Base-by-base conservation (phyloP, 2,797 vertebrate species). In the Philypnodon macrostomus region DNA sequence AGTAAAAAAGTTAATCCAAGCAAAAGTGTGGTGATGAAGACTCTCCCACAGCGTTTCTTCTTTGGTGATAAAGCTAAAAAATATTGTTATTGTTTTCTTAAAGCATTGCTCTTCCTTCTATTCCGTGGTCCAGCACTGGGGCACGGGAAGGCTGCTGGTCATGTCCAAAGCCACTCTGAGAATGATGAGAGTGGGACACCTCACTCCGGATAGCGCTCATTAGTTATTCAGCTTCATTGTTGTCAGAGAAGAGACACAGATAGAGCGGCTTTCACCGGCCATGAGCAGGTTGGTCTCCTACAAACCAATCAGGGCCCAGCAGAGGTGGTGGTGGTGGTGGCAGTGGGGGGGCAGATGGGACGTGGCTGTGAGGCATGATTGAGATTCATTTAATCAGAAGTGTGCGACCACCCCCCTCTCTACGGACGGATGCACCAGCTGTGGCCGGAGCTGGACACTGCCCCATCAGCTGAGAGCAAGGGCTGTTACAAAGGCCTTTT, bases 141-240 rank as follows among this genome's bases (percentile, higher is more conserved):
- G 41, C 66, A 58, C 11, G 30, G 10, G 52, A 27, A 54, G 63
- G 62, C 68, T 78, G 61, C 81, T 74, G 80, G 64, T 87, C 84
- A 75, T 39, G 65, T 81, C 68, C 78, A 78, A 64, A 75, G 70
- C 56, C 73, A 24, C 48, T 62, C 23, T 60, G 53, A 72, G 45
- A 80, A 65, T 70, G 38, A 29, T 39, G 49, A 0, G 7, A 55
- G 52, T 57, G 59, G 9, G 65, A 69, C 54, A 54, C 53, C 38
- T 47, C 39, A 34, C 41, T 27, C 35, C 13, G 67, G 65, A 67
- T 61, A 18, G 35, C 26, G 48, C 56, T 83, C 79, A 86, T 87
- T 84, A 77, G 72, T 70, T 63, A 87, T 86, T 79, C 83, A 60
- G 57, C 50, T 32, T 80, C 69, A 84, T 82, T 87, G 81, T 85